Percentiles rank a stretch among this genome's conserved stretches.
These are phyloP conservation scores for Leucoraja erinaceus DNA, from an alignment of 2,113 vertebrate species.

Conservation along the genomic window DNA sequence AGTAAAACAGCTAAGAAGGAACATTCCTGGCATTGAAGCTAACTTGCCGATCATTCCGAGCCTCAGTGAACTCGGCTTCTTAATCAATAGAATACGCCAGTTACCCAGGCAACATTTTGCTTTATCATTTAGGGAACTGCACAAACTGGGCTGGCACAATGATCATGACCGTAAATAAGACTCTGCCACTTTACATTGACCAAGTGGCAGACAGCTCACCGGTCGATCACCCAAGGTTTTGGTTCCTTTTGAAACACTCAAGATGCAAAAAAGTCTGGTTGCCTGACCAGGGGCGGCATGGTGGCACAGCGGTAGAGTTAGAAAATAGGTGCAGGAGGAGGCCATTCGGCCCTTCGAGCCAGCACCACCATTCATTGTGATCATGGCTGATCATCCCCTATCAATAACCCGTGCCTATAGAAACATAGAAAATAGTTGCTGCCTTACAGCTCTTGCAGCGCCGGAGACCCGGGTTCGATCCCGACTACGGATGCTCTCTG, in stretches of 20 bases:
- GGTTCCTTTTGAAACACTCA: not conserved
- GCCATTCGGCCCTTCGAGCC: no score
- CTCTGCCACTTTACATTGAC: not conserved
- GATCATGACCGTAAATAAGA: not conserved
- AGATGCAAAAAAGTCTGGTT: not conserved
- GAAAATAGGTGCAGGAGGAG: no score
- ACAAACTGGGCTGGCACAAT: not conserved
- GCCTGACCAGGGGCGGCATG: no score
- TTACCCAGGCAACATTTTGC: not conserved
- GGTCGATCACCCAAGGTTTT: not conserved
- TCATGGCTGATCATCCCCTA: no score
- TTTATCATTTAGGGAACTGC: not conserved
- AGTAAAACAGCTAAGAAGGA: no score
- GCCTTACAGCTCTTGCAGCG: no score
- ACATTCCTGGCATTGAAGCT: not conserved
- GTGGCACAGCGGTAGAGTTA: no score
- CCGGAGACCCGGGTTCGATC: no score
- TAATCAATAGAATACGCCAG: not conserved
- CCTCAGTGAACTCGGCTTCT: not conserved
- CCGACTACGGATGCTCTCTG: no score
- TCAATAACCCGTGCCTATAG: no score
- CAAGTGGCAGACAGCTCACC: not conserved
- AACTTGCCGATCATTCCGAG: not conserved
- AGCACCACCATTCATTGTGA: no score
- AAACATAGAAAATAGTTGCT: no score